Percentiles rank a stretch among this genome's conserved stretches.
These are phyloP conservation scores for Todiramphus chloris DNA, from an alignment of 2,113 vertebrate genomes.

Conservation along the genomic window DNA sequence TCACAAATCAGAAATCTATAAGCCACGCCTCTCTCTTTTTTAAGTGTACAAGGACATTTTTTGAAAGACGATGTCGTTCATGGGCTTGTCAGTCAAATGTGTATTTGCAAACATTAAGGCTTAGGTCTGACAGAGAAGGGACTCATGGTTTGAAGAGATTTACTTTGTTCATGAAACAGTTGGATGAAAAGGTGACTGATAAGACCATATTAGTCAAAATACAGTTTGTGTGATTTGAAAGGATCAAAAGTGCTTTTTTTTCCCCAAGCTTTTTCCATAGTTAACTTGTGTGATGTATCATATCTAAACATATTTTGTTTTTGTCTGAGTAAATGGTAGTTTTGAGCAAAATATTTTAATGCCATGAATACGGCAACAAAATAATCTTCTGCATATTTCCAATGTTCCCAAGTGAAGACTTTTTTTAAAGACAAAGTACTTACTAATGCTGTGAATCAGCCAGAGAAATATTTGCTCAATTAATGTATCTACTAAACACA, in stretches of 20 bases:
- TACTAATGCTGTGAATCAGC: neutral
- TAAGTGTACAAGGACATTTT: neutral
- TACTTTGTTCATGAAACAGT: neutral
- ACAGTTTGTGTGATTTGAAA: neutral
- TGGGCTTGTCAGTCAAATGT: slow-evolving; percentile 49
- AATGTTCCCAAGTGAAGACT: neutral
- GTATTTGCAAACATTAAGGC: slow-evolving; percentile 45
- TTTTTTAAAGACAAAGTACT: neutral
- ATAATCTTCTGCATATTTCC: neutral
- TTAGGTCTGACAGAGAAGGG: slow-evolving; percentile 3
- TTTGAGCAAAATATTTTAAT: neutral
- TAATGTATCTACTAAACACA: neutral
- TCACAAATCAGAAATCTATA: slow-evolving; percentile 28
- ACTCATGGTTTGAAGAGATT: slow-evolving; percentile 14
- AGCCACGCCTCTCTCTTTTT: neutral
- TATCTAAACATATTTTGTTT: neutral
- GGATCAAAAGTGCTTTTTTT: neutral
- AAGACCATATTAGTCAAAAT: neutral
- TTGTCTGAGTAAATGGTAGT: neutral
- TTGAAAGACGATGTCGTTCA: neutral
- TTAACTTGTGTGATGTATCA: neutral
- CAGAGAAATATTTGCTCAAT: neutral
- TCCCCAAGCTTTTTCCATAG: neutral
- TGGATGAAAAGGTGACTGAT: neutral
- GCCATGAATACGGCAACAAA: neutral